These are phyloP conservation scores for Lagria hirta DNA, from an alignment of 2,888 invertebrate species.

Conservation along the genomic window DNA sequence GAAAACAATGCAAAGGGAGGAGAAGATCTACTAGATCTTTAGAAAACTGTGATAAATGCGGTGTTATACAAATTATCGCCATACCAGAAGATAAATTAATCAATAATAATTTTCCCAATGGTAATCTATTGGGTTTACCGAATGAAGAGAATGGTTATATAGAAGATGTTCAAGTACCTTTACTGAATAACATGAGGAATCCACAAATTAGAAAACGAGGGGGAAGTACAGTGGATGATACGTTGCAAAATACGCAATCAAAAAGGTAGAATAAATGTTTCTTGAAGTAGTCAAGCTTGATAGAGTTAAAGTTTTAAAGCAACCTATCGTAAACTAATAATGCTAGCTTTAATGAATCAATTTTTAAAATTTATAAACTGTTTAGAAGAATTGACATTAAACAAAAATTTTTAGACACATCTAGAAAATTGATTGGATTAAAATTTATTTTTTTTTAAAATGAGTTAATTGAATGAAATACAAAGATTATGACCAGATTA, in stretches of 20 bases:
- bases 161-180: slow-evolving; percentile 54
- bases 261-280: slow-evolving; percentile 41
- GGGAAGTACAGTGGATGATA: slow-evolving; percentile 47
- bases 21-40: slow-evolving; percentile 52
- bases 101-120: slow-evolving; percentile 61
- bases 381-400: no score
- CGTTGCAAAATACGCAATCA: slow-evolving; percentile 45
- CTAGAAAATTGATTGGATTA: no score
- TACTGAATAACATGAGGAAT: slow-evolving; percentile 46
- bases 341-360: no score
- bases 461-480: no score
- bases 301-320: no score
- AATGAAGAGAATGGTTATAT: slow-evolving; percentile 43
- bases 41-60: slow-evolving; percentile 57
- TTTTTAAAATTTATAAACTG: no score
- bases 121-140: slow-evolving; percentile 54
- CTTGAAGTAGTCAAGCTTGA: no score
- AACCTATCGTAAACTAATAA: no score
- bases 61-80: slow-evolving; percentile 52
- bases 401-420: no score
- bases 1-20: slow-evolving; percentile 33
- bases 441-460: no score
- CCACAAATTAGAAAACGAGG: slow-evolving; percentile 45
- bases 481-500: background rate
- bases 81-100: slow-evolving; percentile 54